phyloP scores from a whole-genome alignment of 1,140 invertebrate genomes.

The Neodiprion pinetum region DNA sequence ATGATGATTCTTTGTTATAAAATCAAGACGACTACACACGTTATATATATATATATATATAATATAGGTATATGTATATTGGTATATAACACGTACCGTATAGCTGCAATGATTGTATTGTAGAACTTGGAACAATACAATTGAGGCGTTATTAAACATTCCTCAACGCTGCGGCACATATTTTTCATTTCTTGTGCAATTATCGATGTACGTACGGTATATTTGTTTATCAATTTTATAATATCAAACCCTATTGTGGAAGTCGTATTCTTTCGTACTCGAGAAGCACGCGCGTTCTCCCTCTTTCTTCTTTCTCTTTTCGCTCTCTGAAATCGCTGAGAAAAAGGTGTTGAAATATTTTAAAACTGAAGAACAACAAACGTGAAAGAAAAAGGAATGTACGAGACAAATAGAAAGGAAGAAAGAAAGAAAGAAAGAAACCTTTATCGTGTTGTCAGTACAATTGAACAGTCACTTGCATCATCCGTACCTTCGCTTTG shows the following conservation, averaged over 20 bases:
- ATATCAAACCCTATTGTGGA: no score
- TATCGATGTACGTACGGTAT: no score
- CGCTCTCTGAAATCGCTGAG: no score
- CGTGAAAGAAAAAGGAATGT: no score
- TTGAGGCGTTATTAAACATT: slow-evolving; percentile 8
- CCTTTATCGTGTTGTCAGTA: not conserved
- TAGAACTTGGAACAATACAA: slow-evolving; percentile 7
- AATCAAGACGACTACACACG: not conserved
- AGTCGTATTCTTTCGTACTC: no score
- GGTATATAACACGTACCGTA: not conserved
- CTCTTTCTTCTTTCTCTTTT: no score
- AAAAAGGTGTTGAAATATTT: no score
- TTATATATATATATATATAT: not conserved
- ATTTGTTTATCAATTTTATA: no score
- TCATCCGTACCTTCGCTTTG: no score
- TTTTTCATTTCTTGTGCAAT: not conserved
- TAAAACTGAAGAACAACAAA: no score
- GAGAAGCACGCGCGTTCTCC: no score
- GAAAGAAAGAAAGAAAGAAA: slow-evolving; percentile 5
- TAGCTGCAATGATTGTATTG: not conserved
- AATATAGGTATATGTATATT: slow-evolving; percentile 8
- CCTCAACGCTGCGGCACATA: not conserved
- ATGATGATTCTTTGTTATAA: no score
- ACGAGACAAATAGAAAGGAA: not conserved
- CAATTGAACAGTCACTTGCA: not conserved